phyloP scores from a whole-genome alignment of 2,797 vertebrate species.

The Amniataba percoides region DNA sequence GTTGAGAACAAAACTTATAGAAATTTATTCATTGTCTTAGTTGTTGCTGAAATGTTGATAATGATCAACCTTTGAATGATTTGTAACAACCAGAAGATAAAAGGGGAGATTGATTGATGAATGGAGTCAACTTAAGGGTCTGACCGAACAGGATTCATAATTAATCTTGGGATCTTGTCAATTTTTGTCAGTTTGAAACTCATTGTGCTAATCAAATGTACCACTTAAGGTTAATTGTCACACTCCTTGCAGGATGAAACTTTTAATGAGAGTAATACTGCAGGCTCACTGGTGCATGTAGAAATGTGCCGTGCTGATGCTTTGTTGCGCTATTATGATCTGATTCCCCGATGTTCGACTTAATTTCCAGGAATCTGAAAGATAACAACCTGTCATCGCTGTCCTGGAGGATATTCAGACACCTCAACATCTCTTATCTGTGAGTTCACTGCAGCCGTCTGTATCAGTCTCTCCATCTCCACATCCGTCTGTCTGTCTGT shows the following conservation, averaged over 20 bases:
- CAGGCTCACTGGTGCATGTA: slow-evolving; percentile 5
- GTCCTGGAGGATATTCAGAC: slow-evolving; percentile 93
- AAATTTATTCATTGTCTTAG: not conserved
- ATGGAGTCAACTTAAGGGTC: slow-evolving; percentile 17
- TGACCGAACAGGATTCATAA: slow-evolving; percentile 26
- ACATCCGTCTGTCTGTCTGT: slow-evolving; percentile 25
- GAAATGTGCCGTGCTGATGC: slow-evolving; percentile 6
- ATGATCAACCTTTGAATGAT: not conserved
- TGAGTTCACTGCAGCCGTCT: slow-evolving; percentile 85
- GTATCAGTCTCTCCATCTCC: slow-evolving; percentile 36
- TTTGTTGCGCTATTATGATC: slow-evolving; percentile 30
- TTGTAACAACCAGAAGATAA: slow-evolving; percentile 1
- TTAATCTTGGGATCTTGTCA: slow-evolving; percentile 23
- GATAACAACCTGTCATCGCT: slow-evolving; percentile 95
- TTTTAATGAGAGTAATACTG: slow-evolving; percentile 37
- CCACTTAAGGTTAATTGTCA: slow-evolving; percentile 44
- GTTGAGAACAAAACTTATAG: not conserved
- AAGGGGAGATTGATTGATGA: slow-evolving; percentile 1
- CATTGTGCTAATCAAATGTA: slow-evolving; percentile 37
- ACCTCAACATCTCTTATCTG: slow-evolving; percentile 95
- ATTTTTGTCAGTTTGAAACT: slow-evolving; percentile 5
- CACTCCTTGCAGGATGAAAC: slow-evolving; percentile 16
- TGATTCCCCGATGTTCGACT: slow-evolving; percentile 49
- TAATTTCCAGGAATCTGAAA: slow-evolving; percentile 93
- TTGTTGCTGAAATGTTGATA: not conserved